Conservation (phyloP, 1,140 invertebrate genomes). For the Spodoptera frugiperda region DNA sequence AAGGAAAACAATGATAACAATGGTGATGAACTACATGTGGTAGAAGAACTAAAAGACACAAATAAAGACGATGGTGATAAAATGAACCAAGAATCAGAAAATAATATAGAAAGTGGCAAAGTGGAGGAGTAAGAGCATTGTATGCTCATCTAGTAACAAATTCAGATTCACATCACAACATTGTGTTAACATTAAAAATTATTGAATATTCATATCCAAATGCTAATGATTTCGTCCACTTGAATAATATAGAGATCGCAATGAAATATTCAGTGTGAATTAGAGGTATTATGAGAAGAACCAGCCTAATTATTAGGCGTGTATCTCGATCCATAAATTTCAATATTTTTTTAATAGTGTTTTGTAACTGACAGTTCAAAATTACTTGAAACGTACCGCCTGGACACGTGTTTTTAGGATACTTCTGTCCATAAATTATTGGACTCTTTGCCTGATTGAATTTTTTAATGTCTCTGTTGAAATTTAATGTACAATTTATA, state of each 20-base stretch:
- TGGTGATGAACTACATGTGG: too few relatives aligned
- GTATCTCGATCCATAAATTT: slow-evolving; percentile 60
- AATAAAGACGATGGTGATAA: too few relatives aligned
- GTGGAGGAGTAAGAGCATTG: too few relatives aligned
- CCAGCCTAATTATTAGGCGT: slow-evolving; percentile 40
- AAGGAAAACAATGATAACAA: too few relatives aligned
- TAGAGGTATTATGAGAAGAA: slow-evolving; percentile 42
- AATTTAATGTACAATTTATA: background rate
- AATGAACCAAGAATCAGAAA: too few relatives aligned
- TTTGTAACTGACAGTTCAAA: slow-evolving; percentile 26
- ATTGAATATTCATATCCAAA: slow-evolving; percentile 35
- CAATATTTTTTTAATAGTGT: slow-evolving; percentile 50
- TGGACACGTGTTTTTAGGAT: background rate
- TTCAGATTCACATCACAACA: background rate
- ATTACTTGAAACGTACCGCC: slow-evolving; percentile 16
- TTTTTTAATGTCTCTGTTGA: background rate
- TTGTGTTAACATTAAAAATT: background rate
- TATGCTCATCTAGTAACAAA: too few relatives aligned
- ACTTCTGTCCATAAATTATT: background rate
- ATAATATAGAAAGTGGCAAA: too few relatives aligned
- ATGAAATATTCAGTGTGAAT: slow-evolving; percentile 65
- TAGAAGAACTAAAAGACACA: too few relatives aligned
- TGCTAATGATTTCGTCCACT: slow-evolving; percentile 52
- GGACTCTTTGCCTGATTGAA: background rate
- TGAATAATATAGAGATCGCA: slow-evolving; percentile 60